A percentile compares a stretch with the other conserved stretches of the same genome.
Evolutionary conservation across 2,113 vertebrate species (phyloP).

Genomic region (Alaudala cheleensis): DNA sequence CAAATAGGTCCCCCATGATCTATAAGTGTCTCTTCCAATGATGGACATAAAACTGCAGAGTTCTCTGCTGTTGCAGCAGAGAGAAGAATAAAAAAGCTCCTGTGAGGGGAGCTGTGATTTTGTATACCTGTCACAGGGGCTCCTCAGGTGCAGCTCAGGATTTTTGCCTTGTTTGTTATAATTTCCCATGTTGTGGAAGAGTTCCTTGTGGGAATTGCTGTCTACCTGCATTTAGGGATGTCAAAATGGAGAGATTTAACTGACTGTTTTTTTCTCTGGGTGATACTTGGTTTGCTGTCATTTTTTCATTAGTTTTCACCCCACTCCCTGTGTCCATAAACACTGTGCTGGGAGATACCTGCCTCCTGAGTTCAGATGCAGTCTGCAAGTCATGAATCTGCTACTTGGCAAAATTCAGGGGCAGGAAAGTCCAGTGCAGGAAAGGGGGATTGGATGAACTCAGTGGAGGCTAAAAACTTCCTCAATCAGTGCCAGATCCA

Average conservation of each 20-base stretch:
- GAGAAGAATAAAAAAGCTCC: neutral
- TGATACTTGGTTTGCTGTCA: neutral
- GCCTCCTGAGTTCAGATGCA: neutral
- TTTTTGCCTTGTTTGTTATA: neutral
- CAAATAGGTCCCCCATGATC: neutral
- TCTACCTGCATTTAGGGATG: neutral
- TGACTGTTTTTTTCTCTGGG: neutral
- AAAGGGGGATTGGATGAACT: neutral
- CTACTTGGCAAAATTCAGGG: neutral
- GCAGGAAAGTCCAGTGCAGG: neutral
- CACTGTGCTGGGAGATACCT: neutral
- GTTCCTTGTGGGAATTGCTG: neutral
- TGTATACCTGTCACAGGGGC: neutral
- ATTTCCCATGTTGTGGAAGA: neutral
- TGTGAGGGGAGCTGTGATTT: neutral
- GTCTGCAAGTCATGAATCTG: neutral
- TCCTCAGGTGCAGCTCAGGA: neutral
- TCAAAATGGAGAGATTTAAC: neutral
- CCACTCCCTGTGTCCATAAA: neutral
- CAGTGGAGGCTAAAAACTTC: neutral
- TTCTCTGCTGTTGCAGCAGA: neutral
- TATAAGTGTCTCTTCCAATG: accelerated
- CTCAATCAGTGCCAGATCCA: neutral
- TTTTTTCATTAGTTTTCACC: neutral
- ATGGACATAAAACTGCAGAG: neutral